These are phyloP conservation scores for Tryphoninae sp. DNA, from an alignment of 2,888 invertebrate genomes.

Conservation along the genomic window DNA sequence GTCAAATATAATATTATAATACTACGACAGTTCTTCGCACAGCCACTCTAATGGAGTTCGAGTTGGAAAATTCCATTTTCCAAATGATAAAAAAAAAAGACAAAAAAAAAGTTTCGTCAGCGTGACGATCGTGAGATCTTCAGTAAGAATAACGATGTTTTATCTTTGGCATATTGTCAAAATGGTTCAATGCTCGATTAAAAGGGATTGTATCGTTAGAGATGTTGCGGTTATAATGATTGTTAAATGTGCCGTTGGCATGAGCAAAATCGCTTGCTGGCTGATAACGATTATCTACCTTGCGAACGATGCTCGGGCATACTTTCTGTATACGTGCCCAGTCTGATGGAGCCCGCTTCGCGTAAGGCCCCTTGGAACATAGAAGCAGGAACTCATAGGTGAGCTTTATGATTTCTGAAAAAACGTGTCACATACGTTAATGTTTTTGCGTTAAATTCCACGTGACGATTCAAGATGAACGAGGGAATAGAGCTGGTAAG, in stretches of 20 bases:
- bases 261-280: constrained; percentile 69
- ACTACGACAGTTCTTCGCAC: constrained; percentile 45
- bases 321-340: constrained; percentile 83
- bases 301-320: constrained; percentile 82
- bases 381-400: constrained; percentile 82
- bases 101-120: not conserved
- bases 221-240: constrained; percentile 54
- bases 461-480: too few relatives aligned
- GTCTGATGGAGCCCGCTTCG: constrained; percentile 82
- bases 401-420: constrained; percentile 76
- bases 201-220: constrained; percentile 32
- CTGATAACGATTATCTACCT: constrained; percentile 79
- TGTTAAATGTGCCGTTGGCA: constrained; percentile 56
- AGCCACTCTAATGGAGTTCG: not conserved
- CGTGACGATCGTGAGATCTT: constrained; percentile 8
- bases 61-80: not conserved
- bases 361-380: constrained; percentile 83
- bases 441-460: constrained; percentile 14
- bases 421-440: constrained; percentile 50
- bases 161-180: constrained; percentile 39
- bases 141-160: constrained; percentile 56
- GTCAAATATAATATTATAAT: constrained; percentile 46
- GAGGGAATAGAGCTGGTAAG: too few relatives aligned
- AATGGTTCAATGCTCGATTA: constrained; percentile 43
- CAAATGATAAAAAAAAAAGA: constrained; percentile 30